Percentiles rank a stretch among this genome's conserved stretches.
phyloP scores from a whole-genome alignment of 2,113 vertebrate species.

The Xerus inauris region DNA sequence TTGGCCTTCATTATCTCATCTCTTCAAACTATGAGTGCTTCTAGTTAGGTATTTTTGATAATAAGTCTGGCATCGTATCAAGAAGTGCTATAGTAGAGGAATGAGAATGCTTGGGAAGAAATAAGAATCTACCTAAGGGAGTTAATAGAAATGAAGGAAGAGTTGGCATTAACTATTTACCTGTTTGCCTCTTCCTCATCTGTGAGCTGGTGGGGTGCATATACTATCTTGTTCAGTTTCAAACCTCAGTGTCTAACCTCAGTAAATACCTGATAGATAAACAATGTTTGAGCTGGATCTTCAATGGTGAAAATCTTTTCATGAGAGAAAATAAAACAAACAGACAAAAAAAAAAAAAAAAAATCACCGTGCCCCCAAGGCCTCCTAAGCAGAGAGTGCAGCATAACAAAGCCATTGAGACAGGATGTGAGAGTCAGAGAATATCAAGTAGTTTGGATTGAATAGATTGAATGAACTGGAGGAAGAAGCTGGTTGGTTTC shows the following conservation, averaged over 20 bases:
- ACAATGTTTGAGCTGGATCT: not conserved
- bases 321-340: not conserved
- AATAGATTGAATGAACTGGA: not conserved
- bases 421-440: not conserved
- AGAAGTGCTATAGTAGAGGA: not conserved
- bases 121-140: not conserved
- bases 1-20: not conserved
- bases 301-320: not conserved
- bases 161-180: not conserved
- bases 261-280: not conserved
- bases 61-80: not conserved
- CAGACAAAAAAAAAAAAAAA: too few species aligned
- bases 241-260: not conserved
- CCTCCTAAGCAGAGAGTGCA: not conserved
- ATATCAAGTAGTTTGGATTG: not conserved
- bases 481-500: not conserved
- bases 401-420: not conserved
- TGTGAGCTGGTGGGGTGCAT: not conserved
- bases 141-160: not conserved
- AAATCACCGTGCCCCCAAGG: not conserved
- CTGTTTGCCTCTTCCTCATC: not conserved
- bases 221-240: not conserved
- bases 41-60: not conserved
- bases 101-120: not conserved
- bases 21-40: not conserved